These are phyloP conservation scores for Reticulitermes lucifugus DNA, from an alignment of 2,888 invertebrate genomes.

Conservation along the genomic window DNA sequence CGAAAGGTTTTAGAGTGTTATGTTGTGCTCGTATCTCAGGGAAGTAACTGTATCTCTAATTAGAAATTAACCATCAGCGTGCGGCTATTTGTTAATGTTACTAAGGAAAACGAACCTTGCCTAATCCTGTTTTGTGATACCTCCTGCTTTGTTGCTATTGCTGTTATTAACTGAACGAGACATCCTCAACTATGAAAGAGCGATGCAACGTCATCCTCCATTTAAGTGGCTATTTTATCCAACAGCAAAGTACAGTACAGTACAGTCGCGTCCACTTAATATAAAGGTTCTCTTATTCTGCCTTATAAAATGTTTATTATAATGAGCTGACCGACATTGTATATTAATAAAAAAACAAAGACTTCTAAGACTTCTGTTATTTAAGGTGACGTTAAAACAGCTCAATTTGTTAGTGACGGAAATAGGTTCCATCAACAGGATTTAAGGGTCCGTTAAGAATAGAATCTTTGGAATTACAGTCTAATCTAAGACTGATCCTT, in stretches of 20 bases:
- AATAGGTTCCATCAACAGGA: no score
- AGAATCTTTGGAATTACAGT: no score
- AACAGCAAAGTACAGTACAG: not conserved
- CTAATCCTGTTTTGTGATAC: conserved; percentile 17
- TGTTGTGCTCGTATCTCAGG: no score
- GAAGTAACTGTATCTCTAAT: not conserved
- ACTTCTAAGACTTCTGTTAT: no score
- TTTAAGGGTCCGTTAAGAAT: no score
- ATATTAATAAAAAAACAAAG: no score
- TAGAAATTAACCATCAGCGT: not conserved
- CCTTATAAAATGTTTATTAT: no score
- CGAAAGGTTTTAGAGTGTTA: no score
- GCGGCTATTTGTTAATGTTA: not conserved
- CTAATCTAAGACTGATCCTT: no score
- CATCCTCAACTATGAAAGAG: conserved; percentile 5
- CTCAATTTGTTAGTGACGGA: no score
- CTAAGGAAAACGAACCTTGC: conserved; percentile 26
- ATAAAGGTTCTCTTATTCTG: not conserved
- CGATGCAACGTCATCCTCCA: conserved; percentile 15
- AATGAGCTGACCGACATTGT: no score
- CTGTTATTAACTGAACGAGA: conserved; percentile 6
- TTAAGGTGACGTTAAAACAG: no score
- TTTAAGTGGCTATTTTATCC: conserved; percentile 3
- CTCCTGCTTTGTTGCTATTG: not conserved
- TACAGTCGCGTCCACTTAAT: not conserved